Base-by-base conservation (phyloP, 2,888 invertebrate genomes). In the Leucoma salicis region DNA sequence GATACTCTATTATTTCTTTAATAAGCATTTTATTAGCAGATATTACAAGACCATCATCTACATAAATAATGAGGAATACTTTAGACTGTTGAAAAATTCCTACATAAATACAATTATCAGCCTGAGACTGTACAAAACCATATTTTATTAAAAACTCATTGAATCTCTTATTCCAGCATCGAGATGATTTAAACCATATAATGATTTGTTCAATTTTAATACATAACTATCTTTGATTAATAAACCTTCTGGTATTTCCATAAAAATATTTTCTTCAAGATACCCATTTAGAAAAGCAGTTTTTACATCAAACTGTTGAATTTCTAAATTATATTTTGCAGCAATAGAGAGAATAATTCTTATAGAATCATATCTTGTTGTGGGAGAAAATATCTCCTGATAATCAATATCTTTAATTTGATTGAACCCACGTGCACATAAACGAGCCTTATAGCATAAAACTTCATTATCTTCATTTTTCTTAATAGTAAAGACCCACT, bases 161-260 rank as follows among this genome's bases (percentile, higher is more conserved):
- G 35, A 63, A 62, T 33, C 24, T 57, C 41, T 34, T 42, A 24
- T 59, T 60, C 63, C 59, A 63, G 16, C 60, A 57, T 57, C 66
- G 13, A 35, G 63, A 49, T 25, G 56, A 45, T 66, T 63, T 0
- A 64, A 15, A n/a, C 63, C 63, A 53, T 64, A 63, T 1, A 66
- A 5, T 0, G 57, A 49, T 38, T 55, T 66, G 35, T 52, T 57
- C 21, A 33, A n/a, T 8, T 33, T 33, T 7, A 11, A 33, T 21
- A 33, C 21, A 13, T 1, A 1, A 21, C 12, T 11, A 2, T 11
- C n/a, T 8, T 2, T 6, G 42, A 38, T 0, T 14, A 4, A 16
- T 59, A 41, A 4, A 11, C 40, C 40, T 2, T 35, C 21, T 14
- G 40, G 34, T 7, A 40, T 8, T 7, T 35, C 31, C 10, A 40